A percentile compares a stretch with the other conserved stretches of the same genome.
These are phyloP conservation scores for Abscondita cerata DNA, from an alignment of 2,888 invertebrate species.

Conservation along the genomic window DNA sequence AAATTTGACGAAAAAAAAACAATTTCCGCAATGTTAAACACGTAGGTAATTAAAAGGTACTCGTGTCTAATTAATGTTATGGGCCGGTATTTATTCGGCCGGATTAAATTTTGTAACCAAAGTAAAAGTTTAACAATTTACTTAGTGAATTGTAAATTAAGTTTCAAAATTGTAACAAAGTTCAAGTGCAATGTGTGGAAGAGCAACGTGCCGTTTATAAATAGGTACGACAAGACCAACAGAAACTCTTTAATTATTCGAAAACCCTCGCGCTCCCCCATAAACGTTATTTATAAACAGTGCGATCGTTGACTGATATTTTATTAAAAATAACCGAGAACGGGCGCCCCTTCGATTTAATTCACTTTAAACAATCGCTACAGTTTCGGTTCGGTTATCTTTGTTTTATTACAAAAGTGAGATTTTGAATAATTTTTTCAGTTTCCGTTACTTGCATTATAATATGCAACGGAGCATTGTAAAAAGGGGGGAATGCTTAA, in stretches of 20 bases:
- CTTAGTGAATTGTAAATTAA: no score
- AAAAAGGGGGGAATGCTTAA: no score
- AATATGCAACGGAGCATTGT: no score
- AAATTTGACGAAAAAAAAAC: background rate
- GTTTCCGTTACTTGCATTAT: no score
- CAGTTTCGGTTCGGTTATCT: no score
- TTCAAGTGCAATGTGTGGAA: slow-evolving; percentile 2
- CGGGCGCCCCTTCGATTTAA: background rate
- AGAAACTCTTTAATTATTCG: background rate
- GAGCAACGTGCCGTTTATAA: background rate
- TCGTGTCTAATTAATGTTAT: slow-evolving; percentile 1
- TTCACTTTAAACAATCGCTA: no score
- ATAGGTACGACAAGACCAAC: slow-evolving; percentile 2
- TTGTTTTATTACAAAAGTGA: no score
- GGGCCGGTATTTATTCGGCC: background rate
- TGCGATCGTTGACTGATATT: slow-evolving; percentile 9
- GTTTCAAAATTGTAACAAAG: background rate
- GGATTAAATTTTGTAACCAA: no score
- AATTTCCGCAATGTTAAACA: slow-evolving; percentile 4
- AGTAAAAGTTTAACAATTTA: no score
- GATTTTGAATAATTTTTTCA: no score
- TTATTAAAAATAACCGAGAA: background rate
- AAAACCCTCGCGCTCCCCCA: background rate
- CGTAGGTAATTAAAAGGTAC: slow-evolving; percentile 2
- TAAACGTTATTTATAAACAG: slow-evolving; percentile 6